Evolutionary conservation across 2,888 invertebrate species (phyloP), one percentile per base, ranked within the genome.

Genomic region (Steinernema carpocapsae): DNA sequence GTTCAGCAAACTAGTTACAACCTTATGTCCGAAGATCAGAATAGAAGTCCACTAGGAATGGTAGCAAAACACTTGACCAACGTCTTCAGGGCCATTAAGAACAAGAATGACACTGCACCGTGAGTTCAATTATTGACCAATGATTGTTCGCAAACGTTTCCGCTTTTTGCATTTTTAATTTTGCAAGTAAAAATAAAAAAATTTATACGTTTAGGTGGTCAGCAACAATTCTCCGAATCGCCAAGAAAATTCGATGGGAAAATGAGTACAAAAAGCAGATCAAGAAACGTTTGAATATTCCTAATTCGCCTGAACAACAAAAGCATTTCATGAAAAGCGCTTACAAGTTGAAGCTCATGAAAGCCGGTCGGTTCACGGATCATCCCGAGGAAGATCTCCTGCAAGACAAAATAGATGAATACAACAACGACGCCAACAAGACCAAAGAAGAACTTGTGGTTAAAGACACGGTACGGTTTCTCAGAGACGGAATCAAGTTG

Each of bases 401-500:
- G 4, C 29, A n/a, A 2, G 64, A 64, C 2, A 64, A 64, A 32
- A 64, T 64, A 7, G 64, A 64, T 7, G 64, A 64, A 10, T 17
- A 26, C 17, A 29, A 64, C 24, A 64, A 64, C 17, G 19, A 64
- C 17, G 17, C 17, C 12, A 64, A 32, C 26, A 17, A 32, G 32
- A n/a, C 29, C 6, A 22, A 14, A 17, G 17, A 17, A 37, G 32
- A 32, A 7, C 24, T 7, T 1, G 37, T 29, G 22, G 14, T 64
- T 3, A 17, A 37, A 10, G 64, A 37, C 14, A 32, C 64, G 42
- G 48, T 77, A 37, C 42, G 75, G 22, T 22, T 77, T 6, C 19
- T 77, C 24, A 71, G 77, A 14, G 77, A 77, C 0, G 77, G 70
- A 6, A 72, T 80, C 1, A 81, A 82, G 52, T 43, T 82, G 1